phyloP scores from a whole-genome alignment of 2,797 vertebrate species.

The Sparidentex hasta region DNA sequence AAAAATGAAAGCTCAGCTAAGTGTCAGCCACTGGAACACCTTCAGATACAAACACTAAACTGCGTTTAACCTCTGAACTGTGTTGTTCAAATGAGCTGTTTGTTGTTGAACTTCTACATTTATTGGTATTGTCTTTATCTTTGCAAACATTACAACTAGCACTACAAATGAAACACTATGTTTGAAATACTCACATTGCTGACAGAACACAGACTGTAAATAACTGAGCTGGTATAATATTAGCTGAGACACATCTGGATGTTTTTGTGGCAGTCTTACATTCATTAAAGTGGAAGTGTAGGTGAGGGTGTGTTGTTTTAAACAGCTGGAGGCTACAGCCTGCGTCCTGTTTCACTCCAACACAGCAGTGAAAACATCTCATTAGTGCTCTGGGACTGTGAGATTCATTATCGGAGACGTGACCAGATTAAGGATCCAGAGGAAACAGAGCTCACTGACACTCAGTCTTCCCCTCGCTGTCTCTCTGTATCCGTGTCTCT shows the following conservation, averaged over 20 bases:
- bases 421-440: constrained; percentile 43
- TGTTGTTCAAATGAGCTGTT: no score
- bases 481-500: constrained; percentile 29
- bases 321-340: not conserved
- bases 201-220: no score
- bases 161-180: no score
- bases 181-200: no score
- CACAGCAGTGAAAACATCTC: constrained; percentile 44
- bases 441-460: constrained; percentile 33
- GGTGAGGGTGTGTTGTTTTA: not conserved
- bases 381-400: constrained; percentile 56
- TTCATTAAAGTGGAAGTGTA: not conserved
- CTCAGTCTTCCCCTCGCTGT: constrained; percentile 20
- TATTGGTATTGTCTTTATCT: no score
- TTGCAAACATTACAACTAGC: no score
- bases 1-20: no score
- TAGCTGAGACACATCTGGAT: not conserved
- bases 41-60: no score
- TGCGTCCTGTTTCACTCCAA: not conserved
- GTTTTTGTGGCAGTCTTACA: no score
- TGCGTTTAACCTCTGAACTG: no score
- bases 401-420: constrained; percentile 56
- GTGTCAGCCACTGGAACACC: no score
- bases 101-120: no score
- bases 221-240: not conserved